Percentiles rank a stretch among this genome's conserved stretches.
Evolutionary conservation across 2,113 vertebrate genomes (phyloP).

Genomic region (Trematomus loennbergii): DNA sequence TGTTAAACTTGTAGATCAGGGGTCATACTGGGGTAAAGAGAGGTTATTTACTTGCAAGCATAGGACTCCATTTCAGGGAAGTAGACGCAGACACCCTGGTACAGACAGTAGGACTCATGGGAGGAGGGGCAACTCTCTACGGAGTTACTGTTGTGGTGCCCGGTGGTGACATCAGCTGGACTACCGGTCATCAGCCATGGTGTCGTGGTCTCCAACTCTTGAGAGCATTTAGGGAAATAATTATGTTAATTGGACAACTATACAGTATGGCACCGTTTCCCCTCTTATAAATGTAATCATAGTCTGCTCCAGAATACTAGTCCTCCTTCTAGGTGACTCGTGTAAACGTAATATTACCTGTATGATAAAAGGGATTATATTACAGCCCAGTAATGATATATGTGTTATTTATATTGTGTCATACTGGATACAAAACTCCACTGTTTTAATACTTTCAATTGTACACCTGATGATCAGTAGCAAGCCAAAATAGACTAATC

Average conservation of each 20-base stretch:
- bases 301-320: neutral
- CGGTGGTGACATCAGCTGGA: constrained; percentile 67
- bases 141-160: constrained; percentile 53
- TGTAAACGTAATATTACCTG: neutral
- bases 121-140: constrained; percentile 84
- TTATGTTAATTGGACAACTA: neutral
- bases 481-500: no score
- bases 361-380: neutral
- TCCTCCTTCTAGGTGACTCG: neutral
- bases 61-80: constrained; percentile 87
- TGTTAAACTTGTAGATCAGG: neutral
- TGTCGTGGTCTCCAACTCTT: constrained; percentile 40
- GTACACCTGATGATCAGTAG: neutral
- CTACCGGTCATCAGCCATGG: constrained; percentile 46
- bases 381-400: neutral
- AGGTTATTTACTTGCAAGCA: constrained; percentile 90
- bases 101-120: constrained; percentile 89
- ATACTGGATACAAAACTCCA: neutral
- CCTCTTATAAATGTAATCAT: neutral
- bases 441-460: neutral
- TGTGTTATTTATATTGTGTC: neutral
- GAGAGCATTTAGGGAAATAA: neutral
- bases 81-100: constrained; percentile 90
- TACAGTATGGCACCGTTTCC: neutral
- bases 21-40: neutral